phyloP scores from a whole-genome alignment of 92 coral and sea anemone genomes.

The Porites lobata region DNA sequence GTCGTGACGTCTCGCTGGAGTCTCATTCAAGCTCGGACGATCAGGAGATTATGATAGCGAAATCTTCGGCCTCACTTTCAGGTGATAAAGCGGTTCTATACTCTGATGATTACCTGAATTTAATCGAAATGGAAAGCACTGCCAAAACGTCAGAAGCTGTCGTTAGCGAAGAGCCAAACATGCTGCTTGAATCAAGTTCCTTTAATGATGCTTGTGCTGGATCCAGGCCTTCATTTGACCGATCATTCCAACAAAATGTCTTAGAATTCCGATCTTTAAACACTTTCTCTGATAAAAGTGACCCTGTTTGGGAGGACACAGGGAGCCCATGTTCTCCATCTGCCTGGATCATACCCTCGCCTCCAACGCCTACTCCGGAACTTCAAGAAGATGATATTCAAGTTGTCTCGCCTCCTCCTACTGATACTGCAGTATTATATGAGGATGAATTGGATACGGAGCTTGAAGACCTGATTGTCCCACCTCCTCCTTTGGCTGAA shows the following conservation, averaged over 20 bases:
- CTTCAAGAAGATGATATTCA: conserved; percentile 65
- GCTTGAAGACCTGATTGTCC: conserved; percentile 65
- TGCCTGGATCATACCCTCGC: conserved; percentile 85
- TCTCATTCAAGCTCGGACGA: not conserved
- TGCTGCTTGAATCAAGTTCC: not conserved
- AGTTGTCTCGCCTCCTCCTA: conserved; percentile 82
- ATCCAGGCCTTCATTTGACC: not conserved
- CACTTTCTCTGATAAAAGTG: not conserved
- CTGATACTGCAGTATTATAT: not conserved
- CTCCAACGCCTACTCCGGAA: conserved; percentile 77
- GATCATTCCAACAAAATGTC: not conserved
- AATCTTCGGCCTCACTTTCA: not conserved
- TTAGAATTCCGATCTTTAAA: not conserved
- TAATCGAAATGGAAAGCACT: not conserved
- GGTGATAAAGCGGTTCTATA: not conserved
- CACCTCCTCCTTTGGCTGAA: conserved; percentile 76
- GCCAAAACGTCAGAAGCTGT: not conserved
- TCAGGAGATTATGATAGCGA: not conserved
- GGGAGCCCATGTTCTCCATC: conserved; percentile 59
- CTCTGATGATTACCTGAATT: too few species aligned
- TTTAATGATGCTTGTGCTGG: not conserved
- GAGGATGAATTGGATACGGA: conserved; percentile 47
- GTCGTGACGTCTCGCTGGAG: not conserved
- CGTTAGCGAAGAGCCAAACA: not conserved
- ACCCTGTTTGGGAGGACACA: not conserved